Conservation (phyloP, 2,888 invertebrate species). For the Drosophila koepferae region DNA sequence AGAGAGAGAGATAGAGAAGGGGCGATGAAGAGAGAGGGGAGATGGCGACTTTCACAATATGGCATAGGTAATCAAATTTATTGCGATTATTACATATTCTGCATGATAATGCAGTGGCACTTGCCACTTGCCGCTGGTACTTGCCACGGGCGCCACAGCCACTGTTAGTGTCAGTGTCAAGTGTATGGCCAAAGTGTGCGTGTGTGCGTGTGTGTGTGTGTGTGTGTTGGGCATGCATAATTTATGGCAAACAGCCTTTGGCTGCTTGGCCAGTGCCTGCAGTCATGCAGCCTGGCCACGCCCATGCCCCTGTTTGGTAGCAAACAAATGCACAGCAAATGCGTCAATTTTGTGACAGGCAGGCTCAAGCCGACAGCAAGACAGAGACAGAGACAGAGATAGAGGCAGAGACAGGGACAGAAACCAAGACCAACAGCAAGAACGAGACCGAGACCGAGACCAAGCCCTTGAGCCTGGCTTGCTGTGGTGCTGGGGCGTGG, state of each 20-base stretch:
- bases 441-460: not conserved
- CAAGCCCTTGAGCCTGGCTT: conserved; percentile 2
- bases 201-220: conserved; percentile 35
- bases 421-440: too few species aligned
- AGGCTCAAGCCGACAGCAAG: conserved; percentile 2
- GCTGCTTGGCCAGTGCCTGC: conserved; percentile 14
- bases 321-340: conserved; percentile 51
- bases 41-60: conserved; percentile 21
- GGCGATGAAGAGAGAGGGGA: not conserved
- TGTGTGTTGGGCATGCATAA: conserved; percentile 53
- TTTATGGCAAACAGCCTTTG: conserved; percentile 45
- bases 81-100: conserved; percentile 57
- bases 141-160: conserved; percentile 25
- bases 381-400: not conserved
- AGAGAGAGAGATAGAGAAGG: not conserved
- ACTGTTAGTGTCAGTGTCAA: conserved; percentile 38
- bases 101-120: conserved; percentile 52
- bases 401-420: not conserved
- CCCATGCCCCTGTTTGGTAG: conserved; percentile 13
- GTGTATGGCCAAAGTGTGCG: conserved; percentile 42
- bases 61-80: conserved; percentile 59
- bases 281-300: conserved; percentile 4
- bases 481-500: conserved; percentile 8
- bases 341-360: conserved; percentile 45
- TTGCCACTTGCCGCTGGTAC: not conserved